Conservation (phyloP, 2,888 invertebrate genomes). For the Acanthococcus lagerstroemiae region DNA sequence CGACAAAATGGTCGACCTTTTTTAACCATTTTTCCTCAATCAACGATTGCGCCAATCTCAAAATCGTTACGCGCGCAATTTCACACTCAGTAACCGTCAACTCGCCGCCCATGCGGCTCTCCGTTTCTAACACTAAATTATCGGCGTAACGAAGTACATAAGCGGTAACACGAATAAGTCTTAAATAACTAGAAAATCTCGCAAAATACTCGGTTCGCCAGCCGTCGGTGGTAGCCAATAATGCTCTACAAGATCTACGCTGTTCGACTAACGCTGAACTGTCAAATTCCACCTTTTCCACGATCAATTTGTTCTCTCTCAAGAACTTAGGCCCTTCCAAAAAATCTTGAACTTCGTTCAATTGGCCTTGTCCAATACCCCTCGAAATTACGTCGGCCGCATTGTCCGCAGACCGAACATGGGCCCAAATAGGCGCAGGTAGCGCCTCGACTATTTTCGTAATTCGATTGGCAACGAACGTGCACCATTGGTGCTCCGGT, state of each 20-base stretch:
- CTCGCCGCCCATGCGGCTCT: too few relatives aligned
- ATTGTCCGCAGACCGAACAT: background rate
- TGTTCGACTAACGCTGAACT: background rate
- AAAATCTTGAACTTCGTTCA: too few relatives aligned
- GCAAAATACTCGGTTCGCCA: too few relatives aligned
- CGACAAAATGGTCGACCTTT: too few relatives aligned
- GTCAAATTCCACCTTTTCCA: too few relatives aligned
- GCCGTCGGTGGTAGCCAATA: background rate
- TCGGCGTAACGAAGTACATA: background rate
- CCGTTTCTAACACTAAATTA: too few relatives aligned
- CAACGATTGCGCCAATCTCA: background rate
- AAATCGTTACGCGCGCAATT: too few relatives aligned
- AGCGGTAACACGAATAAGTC: background rate
- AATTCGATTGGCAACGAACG: background rate
- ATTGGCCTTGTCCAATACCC: constrained; percentile 16
- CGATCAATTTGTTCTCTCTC: background rate
- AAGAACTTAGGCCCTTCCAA: background rate
- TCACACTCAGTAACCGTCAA: too few relatives aligned
- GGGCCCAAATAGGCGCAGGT: background rate
- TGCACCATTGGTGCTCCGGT: background rate
- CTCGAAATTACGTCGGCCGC: background rate
- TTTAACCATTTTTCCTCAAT: background rate
- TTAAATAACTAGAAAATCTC: background rate
- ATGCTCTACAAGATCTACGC: background rate
- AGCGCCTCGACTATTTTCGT: background rate